Conservation (phyloP, 2,888 invertebrate species). For the Dicranocentrus wangi region DNA sequence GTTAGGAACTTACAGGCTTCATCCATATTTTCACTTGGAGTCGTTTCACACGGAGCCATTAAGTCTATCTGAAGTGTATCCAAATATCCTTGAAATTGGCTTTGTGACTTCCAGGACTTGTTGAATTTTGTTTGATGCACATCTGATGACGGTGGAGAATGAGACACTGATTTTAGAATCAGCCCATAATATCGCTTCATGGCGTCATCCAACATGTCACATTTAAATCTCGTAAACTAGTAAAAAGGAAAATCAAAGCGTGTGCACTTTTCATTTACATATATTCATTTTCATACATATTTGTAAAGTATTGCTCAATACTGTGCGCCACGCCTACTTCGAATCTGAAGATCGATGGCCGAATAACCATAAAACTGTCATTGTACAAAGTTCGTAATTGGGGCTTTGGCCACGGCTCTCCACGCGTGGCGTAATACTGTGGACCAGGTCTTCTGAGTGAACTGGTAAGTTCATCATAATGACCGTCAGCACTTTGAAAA, state of each 20-base stretch:
- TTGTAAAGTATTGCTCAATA: too few species aligned
- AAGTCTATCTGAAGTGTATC: slow-evolving; percentile 78
- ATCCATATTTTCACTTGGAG: slow-evolving; percentile 82
- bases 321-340: too few species aligned
- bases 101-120: slow-evolving; percentile 62
- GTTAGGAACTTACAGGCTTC: slow-evolving; percentile 82
- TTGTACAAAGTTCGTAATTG: slow-evolving; percentile 75
- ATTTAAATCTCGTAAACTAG: slow-evolving; percentile 76
- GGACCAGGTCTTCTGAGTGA: slow-evolving; percentile 59
- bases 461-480: not conserved
- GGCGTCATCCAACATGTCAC: slow-evolving; percentile 79
- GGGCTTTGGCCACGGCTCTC: slow-evolving; percentile 83
- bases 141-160: slow-evolving; percentile 13
- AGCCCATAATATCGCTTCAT: slow-evolving; percentile 77
- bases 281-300: not conserved
- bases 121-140: slow-evolving; percentile 8
- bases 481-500: not conserved
- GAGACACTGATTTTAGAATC: slow-evolving; percentile 74
- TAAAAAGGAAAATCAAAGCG: not conserved
- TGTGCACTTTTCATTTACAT: not conserved
- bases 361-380: slow-evolving; percentile 75
- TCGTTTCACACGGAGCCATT: slow-evolving; percentile 79
- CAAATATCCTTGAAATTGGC: slow-evolving; percentile 75
- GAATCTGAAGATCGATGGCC: slow-evolving; percentile 76
- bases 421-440: slow-evolving; percentile 78